Evolutionary conservation across 2,797 vertebrate genomes (phyloP), one percentile per base, ranked within the genome.

Genomic region (Centroberyx gerrardi): DNA sequence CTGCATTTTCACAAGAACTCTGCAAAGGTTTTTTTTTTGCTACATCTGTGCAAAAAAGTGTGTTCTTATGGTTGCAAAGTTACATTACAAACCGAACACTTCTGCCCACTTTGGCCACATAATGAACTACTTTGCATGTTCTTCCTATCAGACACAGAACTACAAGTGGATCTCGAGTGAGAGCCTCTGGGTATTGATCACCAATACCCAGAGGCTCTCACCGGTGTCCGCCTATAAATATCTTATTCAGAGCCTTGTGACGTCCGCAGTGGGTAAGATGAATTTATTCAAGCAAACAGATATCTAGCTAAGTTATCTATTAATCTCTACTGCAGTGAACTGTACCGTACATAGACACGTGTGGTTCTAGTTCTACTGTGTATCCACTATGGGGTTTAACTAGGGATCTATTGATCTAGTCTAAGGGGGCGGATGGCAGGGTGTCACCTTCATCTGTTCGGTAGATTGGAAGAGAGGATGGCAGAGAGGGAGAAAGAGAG

Each of bases 401-500:
- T 85, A 84, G 9, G 49, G 29, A 75, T 69, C 88, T 90, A 90
- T 65, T 62, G 74, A 72, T 81, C 87, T 91, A 91, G 54, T 83
- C 90, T 90, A 90, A 33, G 74, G 72, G 76, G 31, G 63, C 74
- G 72, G 81, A 87, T 87, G 82, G 86, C 85, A 91, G 82, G 69
- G 77, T 76, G 84, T 93, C 90, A 93, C 90, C 92, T 93, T 93
- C 72, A 63, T 88, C 78, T 85, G 86, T 85, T 84, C 87, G 89
- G 86, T 85, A 87, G 87, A 89, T 87, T 90, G 90, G 54, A 90
- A 77, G 85, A 89, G 60, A 90, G 60, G 71, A 85, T 78, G 85
- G 77, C 68, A 59, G 76, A 77, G 64, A 59, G 68, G 74, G 72
- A 80, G 73, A 88, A 70, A 87, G 70, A 87, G 68, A 87, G 69